Evolutionary conservation across 2,888 invertebrate species (phyloP).

Genomic region (Nomada ruficornis): DNA sequence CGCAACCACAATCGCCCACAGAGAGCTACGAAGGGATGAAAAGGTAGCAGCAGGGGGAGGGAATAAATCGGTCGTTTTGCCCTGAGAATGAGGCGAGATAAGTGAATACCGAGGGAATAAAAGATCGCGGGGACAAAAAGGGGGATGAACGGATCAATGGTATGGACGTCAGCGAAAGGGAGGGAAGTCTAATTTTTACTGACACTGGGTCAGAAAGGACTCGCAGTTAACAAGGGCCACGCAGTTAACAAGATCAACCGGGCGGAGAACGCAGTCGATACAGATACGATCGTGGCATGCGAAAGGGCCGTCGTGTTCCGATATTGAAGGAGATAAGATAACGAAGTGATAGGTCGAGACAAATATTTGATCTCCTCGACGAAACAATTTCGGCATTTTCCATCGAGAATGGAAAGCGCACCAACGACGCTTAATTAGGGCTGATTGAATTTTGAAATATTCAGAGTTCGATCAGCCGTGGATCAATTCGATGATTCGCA

Average conservation of each 20-base stretch:
- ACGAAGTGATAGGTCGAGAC: too few species aligned
- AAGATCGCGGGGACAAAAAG: constrained; percentile 13
- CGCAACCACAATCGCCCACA: background rate
- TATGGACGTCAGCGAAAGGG: constrained; percentile 5
- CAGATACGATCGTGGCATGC: background rate
- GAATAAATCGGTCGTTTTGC: constrained; percentile 23
- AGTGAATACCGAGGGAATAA: constrained; percentile 41
- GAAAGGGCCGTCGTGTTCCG: background rate
- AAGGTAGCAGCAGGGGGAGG: background rate
- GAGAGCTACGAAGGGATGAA: background rate
- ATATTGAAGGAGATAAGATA: constrained; percentile 4
- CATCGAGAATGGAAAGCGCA: background rate
- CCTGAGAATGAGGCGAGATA: constrained; percentile 24
- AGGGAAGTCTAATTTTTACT: constrained; percentile 35
- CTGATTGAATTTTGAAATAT: constrained; percentile 26
- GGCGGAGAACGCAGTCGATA: background rate
- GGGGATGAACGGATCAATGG: constrained; percentile 30
- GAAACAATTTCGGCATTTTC: background rate
- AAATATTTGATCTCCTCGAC: too few species aligned
- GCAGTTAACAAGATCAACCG: constrained; percentile 35
- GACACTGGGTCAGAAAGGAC: background rate
- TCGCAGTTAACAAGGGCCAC: too few species aligned
- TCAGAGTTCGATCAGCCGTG: constrained; percentile 19
- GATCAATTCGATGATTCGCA: constrained; percentile 16
- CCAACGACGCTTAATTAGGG: background rate